These are phyloP conservation scores for Oligia latruncula DNA, from an alignment of 2,888 invertebrate species.

Conservation along the genomic window DNA sequence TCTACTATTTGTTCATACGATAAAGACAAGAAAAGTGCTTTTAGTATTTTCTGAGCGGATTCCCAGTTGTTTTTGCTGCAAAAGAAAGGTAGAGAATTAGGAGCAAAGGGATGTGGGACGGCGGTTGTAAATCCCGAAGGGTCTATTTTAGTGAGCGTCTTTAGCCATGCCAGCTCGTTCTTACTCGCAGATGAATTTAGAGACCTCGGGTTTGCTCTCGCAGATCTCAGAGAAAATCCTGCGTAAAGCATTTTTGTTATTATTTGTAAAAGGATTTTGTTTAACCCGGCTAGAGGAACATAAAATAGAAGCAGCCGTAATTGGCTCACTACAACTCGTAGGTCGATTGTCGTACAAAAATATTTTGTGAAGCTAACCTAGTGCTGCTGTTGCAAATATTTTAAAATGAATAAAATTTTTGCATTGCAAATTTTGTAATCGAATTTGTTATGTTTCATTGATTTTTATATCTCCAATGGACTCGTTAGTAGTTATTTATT, in stretches of 20 bases:
- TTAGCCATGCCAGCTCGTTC: conserved; percentile 55
- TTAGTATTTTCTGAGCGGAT: conserved; percentile 62
- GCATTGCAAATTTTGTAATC: conserved; percentile 45
- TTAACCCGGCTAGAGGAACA: background rate
- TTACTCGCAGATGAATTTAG: conserved; percentile 60
- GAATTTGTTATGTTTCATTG: conserved; percentile 36
- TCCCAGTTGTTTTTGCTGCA: conserved; percentile 64
- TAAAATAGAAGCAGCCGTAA: background rate
- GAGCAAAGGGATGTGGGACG: conserved; percentile 65
- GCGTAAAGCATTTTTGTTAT: conserved; percentile 27
- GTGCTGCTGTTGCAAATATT: conserved; percentile 14
- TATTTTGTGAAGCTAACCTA: conserved; percentile 12
- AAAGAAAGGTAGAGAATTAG: conserved; percentile 68
- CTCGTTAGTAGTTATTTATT: conserved; percentile 57
- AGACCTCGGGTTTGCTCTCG: conserved; percentile 45
- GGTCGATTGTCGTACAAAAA: background rate
- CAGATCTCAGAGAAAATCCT: conserved; percentile 25
- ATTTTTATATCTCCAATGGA: conserved; percentile 29
- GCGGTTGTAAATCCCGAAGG: conserved; percentile 67
- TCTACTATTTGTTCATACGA: conserved; percentile 49
- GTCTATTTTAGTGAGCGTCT: conserved; percentile 67
- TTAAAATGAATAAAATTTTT: conserved; percentile 14
- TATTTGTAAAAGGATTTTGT: conserved; percentile 29
- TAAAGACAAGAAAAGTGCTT: conserved; percentile 62
- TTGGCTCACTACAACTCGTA: background rate